Conservation (phyloP, 2,113 vertebrate species). For the Toxotes jaculatrix region DNA sequence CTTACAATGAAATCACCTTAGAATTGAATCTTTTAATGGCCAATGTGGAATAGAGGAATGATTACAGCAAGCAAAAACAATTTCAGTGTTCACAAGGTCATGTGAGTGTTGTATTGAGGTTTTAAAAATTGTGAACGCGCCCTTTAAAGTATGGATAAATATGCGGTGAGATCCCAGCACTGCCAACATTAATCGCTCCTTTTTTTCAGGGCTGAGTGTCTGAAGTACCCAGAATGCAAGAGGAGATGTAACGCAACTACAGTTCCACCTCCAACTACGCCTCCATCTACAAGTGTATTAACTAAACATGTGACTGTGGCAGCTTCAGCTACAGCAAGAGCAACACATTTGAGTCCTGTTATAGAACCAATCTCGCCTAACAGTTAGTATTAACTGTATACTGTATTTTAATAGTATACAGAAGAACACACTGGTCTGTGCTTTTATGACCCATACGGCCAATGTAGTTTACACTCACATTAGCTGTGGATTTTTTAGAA, state of each 20-base stretch:
- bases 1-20: neutral
- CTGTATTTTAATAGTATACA: neutral
- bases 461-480: neutral
- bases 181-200: neutral
- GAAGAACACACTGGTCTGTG: neutral
- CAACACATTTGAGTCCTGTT: neutral
- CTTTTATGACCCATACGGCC: neutral
- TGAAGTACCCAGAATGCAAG: neutral
- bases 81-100: too few species aligned
- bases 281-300: neutral
- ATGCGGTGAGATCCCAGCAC: neutral
- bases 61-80: neutral
- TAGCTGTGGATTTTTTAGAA: neutral
- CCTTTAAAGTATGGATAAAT: neutral
- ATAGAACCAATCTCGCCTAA: accelerated
- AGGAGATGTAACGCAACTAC: neutral
- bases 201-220: constrained; percentile 28
- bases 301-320: neutral
- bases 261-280: neutral
- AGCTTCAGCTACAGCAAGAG: neutral
- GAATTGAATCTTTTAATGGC: neutral
- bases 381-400: constrained; percentile 1
- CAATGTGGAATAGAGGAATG: neutral
- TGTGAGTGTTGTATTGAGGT: too few species aligned
- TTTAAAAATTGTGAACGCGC: too few species aligned